Base-by-base conservation (phyloP, 30 jellyfish, hydroid and myxozoan species). In the Hydra vulgaris region DNA sequence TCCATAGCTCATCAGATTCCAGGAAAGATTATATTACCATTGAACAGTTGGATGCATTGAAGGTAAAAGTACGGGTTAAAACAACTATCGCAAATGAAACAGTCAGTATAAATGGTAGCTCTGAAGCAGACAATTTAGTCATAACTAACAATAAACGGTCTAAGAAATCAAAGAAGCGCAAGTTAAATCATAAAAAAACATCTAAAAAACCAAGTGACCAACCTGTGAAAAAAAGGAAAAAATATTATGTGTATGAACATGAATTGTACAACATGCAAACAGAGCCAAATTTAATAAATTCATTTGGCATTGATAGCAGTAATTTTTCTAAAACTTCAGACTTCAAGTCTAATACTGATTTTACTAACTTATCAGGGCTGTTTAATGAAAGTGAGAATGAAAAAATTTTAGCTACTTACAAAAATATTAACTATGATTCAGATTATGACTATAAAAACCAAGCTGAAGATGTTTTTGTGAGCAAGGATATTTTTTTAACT, bases 181-280 rank as follows among this genome's bases (percentile, higher is more conserved):
- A 79, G 0, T 53, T 18, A 4, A 23, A 74, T 40, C 22, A 20
- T 17, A 22, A 20, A 22, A 79, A 66, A 0, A 7, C 85, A 17
- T 66, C 79, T 27, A 17, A 78, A 27, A 22, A 53, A 7, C 19
- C 85, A 17, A 78, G 53, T 19, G 79, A 19, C 79, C 54, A 23
- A 17, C 79, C 54, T 15, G 12, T 82, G 22, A 55, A 84, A 16
- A 80, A 80, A 66, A 18, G 87, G 22, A 80, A 82, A n/a, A 80
- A 80, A 19, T 80, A 80, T 70, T 80, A 80, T 53, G 72, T 80
- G 16, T 80, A 80, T 53, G 87, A 80, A 80, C 83, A 80, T 70
- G 87, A 80, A 23, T 27, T 80, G 84, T 70, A 70, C 18, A 74
- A 74, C 21, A 25, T 20, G 54, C 85, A 61, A 21, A 73, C 22